These are phyloP conservation scores for Oophaga pumilio DNA, from an alignment of 2,113 vertebrate species.

Conservation along the genomic window DNA sequence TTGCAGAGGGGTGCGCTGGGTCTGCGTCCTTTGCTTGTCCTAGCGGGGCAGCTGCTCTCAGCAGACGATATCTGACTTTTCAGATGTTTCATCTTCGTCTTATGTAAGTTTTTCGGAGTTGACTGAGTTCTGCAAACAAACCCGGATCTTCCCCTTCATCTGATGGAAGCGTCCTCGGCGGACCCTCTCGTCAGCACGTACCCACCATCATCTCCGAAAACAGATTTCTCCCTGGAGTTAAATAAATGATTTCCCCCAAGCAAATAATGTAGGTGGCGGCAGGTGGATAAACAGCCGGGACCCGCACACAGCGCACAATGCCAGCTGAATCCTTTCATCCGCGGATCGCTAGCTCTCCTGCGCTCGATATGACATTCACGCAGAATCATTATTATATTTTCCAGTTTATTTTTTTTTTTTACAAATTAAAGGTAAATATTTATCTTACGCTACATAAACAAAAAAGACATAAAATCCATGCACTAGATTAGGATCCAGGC, in stretches of 20 bases:
- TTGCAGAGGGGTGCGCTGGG: too few relatives aligned
- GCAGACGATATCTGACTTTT: not conserved
- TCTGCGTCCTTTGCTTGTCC: too few relatives aligned
- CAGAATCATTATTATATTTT: not conserved
- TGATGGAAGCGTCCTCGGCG: not conserved
- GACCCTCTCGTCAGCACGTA: not conserved
- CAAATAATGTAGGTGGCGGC: constrained; percentile 21
- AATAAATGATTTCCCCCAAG: constrained; percentile 31
- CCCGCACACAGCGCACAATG: not conserved
- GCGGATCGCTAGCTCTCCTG: not conserved
- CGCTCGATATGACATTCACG: not conserved
- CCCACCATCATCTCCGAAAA: not conserved
- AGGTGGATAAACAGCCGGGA: constrained; percentile 3
- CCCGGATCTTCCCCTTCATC: not conserved
- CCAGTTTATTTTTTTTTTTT: not conserved
- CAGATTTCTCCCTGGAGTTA: constrained; percentile 9
- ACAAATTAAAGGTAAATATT: not conserved
- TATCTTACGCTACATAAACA: not conserved
- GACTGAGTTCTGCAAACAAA: not conserved
- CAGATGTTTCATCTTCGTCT: not conserved
- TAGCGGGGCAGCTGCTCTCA: too few relatives aligned
- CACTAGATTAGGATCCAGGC: not conserved
- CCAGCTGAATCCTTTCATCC: not conserved
- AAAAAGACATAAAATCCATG: not conserved
- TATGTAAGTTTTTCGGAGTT: not conserved